Base-by-base conservation (phyloP, 1,140 invertebrate genomes). In the Papilio aristodemus region DNA sequence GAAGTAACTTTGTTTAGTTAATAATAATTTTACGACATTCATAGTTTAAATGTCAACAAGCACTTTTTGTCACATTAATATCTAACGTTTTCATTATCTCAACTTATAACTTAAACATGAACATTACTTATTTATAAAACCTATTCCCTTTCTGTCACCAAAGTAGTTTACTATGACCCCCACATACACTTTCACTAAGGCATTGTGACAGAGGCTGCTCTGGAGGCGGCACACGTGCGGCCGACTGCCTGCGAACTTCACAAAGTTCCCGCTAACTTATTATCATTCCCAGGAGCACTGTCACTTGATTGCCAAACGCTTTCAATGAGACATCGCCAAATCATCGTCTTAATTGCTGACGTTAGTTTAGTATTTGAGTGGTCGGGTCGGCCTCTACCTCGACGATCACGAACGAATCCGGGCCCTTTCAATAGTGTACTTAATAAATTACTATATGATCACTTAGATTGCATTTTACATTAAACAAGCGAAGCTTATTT, bases 181-280 rank as follows among this genome's bases (percentile, higher is more conserved):
- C 27, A 22, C 17, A 22, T 22, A 22, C 22, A 54, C 46, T 54
- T 54, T 54, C 19, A 54, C 46, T 54, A 22, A 10, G 9, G 10
- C 46, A 22, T 50, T 10, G 46, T 54, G 46, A 54, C 17, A 25
- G n/a, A n/a, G 19, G 22, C 17, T 25, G 19, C 22, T 54, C 17
- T 54, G 10, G 46, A 54, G 19, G 19, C 46, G 46, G 46, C 17
- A 11, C 46, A 54, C 46, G 46, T 54, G 17, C 19, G 46, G 11
- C 17, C 3, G 4, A 7, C 4, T n/a, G 41, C 19, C 6, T 19
- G 46, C 19, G 17, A 9, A 11, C 46, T 54, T 19, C 22, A 54
- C 46, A 54, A 54, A 54, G 46, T 54, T 54, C 46, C 11, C 8
- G 17, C 17, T 54, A 54, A 22, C 11, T 25, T 19, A 54, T 54